These are phyloP conservation scores for Acipenser oxyrinchus DNA, from an alignment of 2,797 vertebrate genomes.

Conservation along the genomic window DNA sequence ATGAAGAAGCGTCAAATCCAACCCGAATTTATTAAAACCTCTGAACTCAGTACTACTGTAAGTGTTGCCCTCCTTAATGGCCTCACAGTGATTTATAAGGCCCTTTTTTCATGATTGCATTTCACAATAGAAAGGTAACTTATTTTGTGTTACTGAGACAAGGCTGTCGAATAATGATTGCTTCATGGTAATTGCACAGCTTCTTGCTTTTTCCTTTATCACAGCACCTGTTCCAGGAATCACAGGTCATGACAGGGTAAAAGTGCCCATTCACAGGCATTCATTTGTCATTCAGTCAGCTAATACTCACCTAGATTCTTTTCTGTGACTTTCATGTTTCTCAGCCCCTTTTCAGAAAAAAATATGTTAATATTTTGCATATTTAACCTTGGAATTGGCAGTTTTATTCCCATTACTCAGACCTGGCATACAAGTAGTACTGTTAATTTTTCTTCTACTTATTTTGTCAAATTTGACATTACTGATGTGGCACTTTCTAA, in stretches of 20 bases:
- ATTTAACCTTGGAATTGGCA: not conserved
- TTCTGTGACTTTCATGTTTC: not conserved
- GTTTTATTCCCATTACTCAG: not conserved
- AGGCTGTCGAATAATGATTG: not conserved
- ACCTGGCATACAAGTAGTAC: no score
- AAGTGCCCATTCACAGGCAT: not conserved
- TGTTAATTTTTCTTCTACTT: no score
- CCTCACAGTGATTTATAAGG: not conserved
- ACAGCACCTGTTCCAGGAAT: not conserved
- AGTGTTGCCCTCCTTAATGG: not conserved
- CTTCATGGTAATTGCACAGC: not conserved
- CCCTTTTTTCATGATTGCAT: not conserved
- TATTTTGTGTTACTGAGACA: not conserved
- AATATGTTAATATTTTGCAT: not conserved
- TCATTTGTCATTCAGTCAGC: not conserved
- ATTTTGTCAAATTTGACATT: no score
- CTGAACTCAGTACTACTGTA: constrained; percentile 4
- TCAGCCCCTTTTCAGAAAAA: not conserved
- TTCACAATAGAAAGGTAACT: not conserved
- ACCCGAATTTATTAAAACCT: not conserved
- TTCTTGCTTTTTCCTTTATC: not conserved
- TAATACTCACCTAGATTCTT: not conserved
- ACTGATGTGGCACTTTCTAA: no score
- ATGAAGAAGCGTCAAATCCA: not conserved
- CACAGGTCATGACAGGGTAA: not conserved